Evolutionary conservation across 2,888 invertebrate genomes (phyloP), one percentile per base, ranked within the genome.

Genomic region (Xestia rhomboidea): DNA sequence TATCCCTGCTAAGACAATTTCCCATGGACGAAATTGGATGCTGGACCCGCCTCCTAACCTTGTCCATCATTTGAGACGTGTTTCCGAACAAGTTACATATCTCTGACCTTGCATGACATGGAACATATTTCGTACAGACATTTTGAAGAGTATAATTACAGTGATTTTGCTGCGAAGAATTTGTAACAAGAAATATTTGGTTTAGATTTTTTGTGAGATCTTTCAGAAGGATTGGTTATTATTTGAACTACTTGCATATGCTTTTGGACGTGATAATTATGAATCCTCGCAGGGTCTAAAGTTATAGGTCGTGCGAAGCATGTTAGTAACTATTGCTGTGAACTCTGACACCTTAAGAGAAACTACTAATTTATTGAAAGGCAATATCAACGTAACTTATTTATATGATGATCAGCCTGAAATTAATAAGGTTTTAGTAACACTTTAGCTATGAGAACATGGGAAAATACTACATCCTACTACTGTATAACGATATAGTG

Each of bases 31-130:
- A 78, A 78, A 83, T 83, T 44, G 18, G 41, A 71, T 60, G 41
- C 63, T 68, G n/a, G 38, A 21, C 21, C 54, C 73, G 38, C 70
- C 74, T 74, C 6, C 15, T 80, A 34, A 68, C 85, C 81, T 82
- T 71, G 63, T 62, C 27, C 73, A 79, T 84, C 62, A 70, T 73
- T 73, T 51, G 46, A 27, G 66, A 73, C 46, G 54, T 73, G 66
- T 71, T 49, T 57, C 27, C 30, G 64, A 84, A 80, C 85, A 64
- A 68, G 81, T 84, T 80, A 74, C 51, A n/a, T 21, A 71, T 27
- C 11, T 63, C 51, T 74, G 85, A 82, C 85, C 85, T 84, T 84
- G 75, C 85, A 34, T 82, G 81, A 84, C 54, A 74, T 60, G 68
- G 27, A 71, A 71, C 60, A 84, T 54, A 82, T 84, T 64, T 63